A percentile compares a stretch with the other conserved stretches of the same genome.
phyloP scores from a whole-genome alignment of 2,113 vertebrate species.

The Aspidoscelis tigris region DNA sequence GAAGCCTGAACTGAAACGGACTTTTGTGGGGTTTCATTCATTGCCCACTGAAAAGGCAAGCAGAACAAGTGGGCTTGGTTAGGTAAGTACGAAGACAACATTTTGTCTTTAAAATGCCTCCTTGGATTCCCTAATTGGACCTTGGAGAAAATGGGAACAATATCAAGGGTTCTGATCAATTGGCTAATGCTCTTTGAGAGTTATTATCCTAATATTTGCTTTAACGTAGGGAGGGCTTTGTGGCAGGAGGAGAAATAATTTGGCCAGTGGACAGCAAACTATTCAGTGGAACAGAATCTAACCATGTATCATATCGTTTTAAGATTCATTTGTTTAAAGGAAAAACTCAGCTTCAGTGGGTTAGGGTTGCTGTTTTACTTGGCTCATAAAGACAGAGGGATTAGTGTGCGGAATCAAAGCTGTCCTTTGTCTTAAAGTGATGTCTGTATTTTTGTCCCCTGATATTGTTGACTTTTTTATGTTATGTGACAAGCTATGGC shows the following conservation, averaged over 20 bases:
- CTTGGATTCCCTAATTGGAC: constrained; percentile 76
- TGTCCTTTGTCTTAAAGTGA: background rate
- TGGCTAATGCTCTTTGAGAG: constrained; percentile 72
- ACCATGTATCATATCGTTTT: background rate
- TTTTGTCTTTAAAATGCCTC: constrained; percentile 67
- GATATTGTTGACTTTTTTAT: too few relatives aligned
- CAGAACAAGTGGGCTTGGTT: constrained; percentile 55
- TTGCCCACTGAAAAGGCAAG: constrained; percentile 47
- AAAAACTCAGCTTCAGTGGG: background rate
- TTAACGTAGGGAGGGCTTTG: constrained; percentile 48
- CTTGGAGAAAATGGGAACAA: constrained; percentile 72
- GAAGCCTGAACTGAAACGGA: background rate
- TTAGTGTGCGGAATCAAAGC: background rate
- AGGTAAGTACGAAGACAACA: constrained; percentile 62
- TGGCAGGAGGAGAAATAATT: constrained; percentile 47
- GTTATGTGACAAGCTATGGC: too few relatives aligned
- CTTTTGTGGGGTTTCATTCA: background rate
- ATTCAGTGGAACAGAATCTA: background rate
- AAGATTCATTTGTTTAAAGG: background rate
- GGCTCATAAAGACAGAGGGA: background rate
- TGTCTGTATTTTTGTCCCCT: background rate
- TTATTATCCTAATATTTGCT: constrained; percentile 70
- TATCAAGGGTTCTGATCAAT: constrained; percentile 64
- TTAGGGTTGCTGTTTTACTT: background rate
- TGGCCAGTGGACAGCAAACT: constrained; percentile 38